Evolutionary conservation across 2,113 vertebrate genomes (phyloP).

Genomic region (Beaufortia kweichowensis): DNA sequence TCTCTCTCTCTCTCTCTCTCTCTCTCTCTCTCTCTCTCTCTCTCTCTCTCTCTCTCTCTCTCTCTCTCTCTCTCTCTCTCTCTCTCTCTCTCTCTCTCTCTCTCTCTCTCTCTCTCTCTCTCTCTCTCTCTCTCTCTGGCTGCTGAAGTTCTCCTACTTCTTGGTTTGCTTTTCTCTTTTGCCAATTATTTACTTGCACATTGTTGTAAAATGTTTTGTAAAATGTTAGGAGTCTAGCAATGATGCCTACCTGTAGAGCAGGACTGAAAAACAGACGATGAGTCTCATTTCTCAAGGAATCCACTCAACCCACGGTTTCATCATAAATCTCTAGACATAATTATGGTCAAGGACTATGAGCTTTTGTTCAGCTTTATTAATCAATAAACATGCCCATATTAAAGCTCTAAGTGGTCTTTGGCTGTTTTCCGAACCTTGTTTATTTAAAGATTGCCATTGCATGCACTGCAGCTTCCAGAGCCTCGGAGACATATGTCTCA

Average conservation of each 20-base stretch:
- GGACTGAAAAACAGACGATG: not conserved
- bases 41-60: not conserved
- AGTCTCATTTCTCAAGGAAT: constrained; percentile 20
- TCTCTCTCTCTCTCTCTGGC: not conserved
- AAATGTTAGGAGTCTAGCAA: not conserved
- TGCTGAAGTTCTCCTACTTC: not conserved
- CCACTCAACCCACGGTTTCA: constrained; percentile 10
- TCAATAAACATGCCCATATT: constrained; percentile 36
- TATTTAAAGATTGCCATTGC: constrained; percentile 32
- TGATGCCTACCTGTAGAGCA: not conserved
- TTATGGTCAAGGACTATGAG: constrained; percentile 30
- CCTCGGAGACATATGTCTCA: constrained; percentile 19
- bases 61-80: not conserved
- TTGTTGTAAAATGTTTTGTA: not conserved
- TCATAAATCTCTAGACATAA: constrained; percentile 40
- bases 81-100: not conserved
- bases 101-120: not conserved
- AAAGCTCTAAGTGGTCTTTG: constrained; percentile 32
- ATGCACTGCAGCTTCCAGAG: constrained; percentile 32
- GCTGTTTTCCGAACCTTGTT: constrained; percentile 37
- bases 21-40: not conserved
- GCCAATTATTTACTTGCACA: constrained; percentile 26
- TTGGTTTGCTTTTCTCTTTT: not conserved
- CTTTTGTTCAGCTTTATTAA: constrained; percentile 27
- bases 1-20: not conserved